Conservation (phyloP, 2,113 vertebrate genomes). For the Tauraco erythrolophus region DNA sequence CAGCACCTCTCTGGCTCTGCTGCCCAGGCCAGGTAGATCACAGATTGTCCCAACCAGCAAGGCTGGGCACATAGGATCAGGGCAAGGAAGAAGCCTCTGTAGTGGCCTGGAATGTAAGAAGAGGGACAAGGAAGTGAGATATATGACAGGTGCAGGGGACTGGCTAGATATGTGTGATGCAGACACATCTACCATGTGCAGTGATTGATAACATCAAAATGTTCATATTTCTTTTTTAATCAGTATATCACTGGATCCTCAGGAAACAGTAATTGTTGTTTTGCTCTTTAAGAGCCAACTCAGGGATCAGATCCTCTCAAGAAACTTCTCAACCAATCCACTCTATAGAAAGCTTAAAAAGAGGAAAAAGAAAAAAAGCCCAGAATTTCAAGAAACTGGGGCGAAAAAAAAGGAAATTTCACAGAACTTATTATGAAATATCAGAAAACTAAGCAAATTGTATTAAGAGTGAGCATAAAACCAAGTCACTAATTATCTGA, state of each 20-base stretch:
- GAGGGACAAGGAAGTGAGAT: not conserved
- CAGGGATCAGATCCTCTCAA: not conserved
- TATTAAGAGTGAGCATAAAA: not conserved
- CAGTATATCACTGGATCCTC: not conserved
- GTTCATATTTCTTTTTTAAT: not conserved
- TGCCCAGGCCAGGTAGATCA: not conserved
- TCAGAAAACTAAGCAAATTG: not conserved
- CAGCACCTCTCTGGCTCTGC: not conserved
- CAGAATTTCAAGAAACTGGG: not conserved
- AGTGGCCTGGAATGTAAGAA: not conserved
- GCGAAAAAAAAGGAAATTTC: rapidly evolving
- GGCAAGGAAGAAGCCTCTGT: not conserved
- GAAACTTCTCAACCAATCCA: not conserved
- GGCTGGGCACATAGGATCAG: not conserved
- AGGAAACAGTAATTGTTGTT: not conserved
- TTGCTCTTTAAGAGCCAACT: not conserved
- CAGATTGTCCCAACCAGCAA: not conserved
- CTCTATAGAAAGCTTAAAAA: not conserved
- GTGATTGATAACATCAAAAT: not conserved
- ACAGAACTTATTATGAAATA: not conserved
- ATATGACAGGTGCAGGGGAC: not conserved
- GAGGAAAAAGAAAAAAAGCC: not conserved
- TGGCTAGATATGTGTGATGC: not conserved
- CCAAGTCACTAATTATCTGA: not conserved
- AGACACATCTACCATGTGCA: not conserved